Evolutionary conservation across 2,797 vertebrate species (phyloP).

Genomic region (Hozukius guyotensis): DNA sequence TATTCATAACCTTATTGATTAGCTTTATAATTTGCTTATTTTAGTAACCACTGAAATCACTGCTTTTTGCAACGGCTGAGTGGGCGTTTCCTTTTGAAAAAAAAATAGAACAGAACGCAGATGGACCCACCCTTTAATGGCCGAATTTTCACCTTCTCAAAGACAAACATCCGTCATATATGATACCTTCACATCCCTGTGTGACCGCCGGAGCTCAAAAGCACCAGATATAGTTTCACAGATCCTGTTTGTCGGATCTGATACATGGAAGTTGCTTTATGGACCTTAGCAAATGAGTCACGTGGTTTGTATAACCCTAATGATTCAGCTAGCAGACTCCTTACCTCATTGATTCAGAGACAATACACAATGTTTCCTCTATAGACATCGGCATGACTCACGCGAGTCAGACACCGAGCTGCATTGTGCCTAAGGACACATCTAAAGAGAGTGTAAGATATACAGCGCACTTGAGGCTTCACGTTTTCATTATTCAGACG

Average conservation of each 20-base stretch:
- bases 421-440: constrained; percentile 29
- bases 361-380: constrained; percentile 35
- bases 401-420: constrained; percentile 42
- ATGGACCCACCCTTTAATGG: no score
- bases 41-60: no score
- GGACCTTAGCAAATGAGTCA: constrained; percentile 39
- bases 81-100: no score
- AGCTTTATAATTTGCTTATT: no score
- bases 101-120: no score
- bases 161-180: background rate
- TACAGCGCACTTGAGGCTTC: constrained; percentile 23
- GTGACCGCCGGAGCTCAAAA: background rate
- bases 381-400: constrained; percentile 41
- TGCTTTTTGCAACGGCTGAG: no score
- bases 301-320: constrained; percentile 4
- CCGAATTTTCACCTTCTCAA: background rate
- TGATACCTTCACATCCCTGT: background rate
- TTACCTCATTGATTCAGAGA: constrained; percentile 26
- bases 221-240: background rate
- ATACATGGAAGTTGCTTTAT: constrained; percentile 3
- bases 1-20: no score
- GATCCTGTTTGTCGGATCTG: background rate
- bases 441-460: constrained; percentile 32
- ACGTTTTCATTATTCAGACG: constrained; percentile 59
- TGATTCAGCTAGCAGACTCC: constrained; percentile 44